Evolutionary conservation across 2,113 vertebrate genomes (phyloP).

Genomic region (Anhinga anhinga): DNA sequence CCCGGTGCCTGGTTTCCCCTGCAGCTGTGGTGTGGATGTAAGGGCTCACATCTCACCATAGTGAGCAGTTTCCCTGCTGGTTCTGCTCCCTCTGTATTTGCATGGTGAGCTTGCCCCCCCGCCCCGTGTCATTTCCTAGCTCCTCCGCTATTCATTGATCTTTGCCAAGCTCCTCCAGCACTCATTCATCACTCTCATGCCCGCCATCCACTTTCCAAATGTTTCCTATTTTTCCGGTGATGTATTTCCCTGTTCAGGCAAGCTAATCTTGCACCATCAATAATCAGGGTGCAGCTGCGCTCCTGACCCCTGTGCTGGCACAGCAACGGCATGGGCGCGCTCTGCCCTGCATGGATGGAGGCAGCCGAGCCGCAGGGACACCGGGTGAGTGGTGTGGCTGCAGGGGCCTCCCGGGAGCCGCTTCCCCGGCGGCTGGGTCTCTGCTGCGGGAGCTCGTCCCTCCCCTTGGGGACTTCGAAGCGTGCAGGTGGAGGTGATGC

Average conservation of each 20-base stretch:
- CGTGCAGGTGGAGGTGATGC: neutral
- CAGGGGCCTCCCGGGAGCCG: neutral
- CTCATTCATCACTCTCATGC: neutral
- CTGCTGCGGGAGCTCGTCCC: neutral
- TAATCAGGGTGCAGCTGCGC: neutral
- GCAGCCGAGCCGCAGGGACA: neutral
- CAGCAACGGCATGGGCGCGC: accelerated
- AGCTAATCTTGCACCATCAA: neutral
- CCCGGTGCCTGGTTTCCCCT: neutral
- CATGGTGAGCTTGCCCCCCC: neutral
- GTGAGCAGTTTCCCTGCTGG: neutral
- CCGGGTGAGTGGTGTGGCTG: accelerated
- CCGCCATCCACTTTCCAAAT: neutral
- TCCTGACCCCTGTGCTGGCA: neutral
- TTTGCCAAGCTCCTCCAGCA: neutral
- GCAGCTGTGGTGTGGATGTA: accelerated
- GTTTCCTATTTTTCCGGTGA: neutral
- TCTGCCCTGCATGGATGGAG: neutral
- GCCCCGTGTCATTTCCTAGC: neutral
- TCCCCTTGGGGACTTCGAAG: neutral
- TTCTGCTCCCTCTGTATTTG: neutral
- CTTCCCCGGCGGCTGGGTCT: neutral
- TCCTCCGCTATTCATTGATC: neutral
- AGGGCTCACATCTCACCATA: neutral
- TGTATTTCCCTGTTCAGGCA: neutral